Base-by-base conservation (phyloP, 2,797 vertebrate genomes). In the Tauraco hartlaubi region DNA sequence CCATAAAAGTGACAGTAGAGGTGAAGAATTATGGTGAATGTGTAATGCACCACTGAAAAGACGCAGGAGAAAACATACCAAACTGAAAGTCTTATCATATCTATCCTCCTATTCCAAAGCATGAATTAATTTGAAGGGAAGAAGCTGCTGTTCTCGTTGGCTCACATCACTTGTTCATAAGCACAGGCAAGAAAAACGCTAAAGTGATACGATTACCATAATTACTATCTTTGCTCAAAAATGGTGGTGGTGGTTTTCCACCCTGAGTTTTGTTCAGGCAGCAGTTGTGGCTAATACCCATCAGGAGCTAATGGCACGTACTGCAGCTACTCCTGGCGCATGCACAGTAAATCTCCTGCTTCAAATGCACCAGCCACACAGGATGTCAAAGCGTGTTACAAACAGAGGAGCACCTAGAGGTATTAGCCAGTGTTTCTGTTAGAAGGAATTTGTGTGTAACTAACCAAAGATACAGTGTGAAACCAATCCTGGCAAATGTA, bases 1-100 rank as follows among this genome's bases (percentile, higher is more conserved):
- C 87, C 64, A 92, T 92, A 94, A 95, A 94, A 92, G 72, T 94
- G 85, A 92, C 95, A 96, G 86, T 9, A 37, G 77, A 94, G 63
- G 88, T 91, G 80, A 96, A 93, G 77, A 92, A 96, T 80, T 82
- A 77, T 73, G 25, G 76, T 76, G 59, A 75, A 79, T 85, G 61
- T 85, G 56, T 80, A 94, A 92, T 67, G 64, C 74, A 64, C 56
- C 49, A 35, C 90, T 77, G 56, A 93, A 95, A 92, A 87, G 46
- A 96, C 41, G 63, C 85, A 66, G 82, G 76, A 74, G 63, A 87
- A 96, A 95, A 72, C 72, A 82, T 4, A 90, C 28, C 41, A 77
- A 89, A 79, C 8, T 2, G 46, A 75, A 89, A 85, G 49, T 72
- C 90, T 86, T 81, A 39, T 82, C 46, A 3, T 85, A 71, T 80